Base-by-base conservation (phyloP, 2,888 invertebrate species). In the Stomorhina lunata region DNA sequence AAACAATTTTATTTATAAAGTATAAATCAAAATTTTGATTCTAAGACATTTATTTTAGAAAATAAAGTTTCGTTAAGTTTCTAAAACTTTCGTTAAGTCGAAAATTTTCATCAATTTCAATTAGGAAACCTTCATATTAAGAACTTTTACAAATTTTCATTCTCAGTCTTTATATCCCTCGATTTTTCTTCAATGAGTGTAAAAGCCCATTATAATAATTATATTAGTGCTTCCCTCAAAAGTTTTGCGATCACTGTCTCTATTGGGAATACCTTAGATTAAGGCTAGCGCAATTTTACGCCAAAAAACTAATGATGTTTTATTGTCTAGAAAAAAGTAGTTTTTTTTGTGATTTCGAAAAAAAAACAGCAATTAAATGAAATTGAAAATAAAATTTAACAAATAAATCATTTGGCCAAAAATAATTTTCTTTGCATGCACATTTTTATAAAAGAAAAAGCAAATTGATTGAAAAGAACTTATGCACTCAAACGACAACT, bases 401-500 rank as follows among this genome's bases (percentile, higher is more conserved):
- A 69, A 34, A n/a, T 40, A 73, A 20, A 55, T 59, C 43, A 81
- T 40, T 81, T 81, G 61, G 68, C 78, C 59, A 63, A 81, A 81
- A 78, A 81, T 65, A 81, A 63, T 57, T 61, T n/a, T n/a, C n/a
- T 66, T 66, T 61, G 77, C 71, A 27, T 69, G 57, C 76, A 59
- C 76, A 79, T 69, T 80, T 40, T 48, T n/a, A 66, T 3, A 37
- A 43, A 32, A 6, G 34, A 50, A 48, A n/a, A 57, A 63, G n/a
- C 20, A 27, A 72, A 50, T 68, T 81, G 40, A 73, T 73, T 73
- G 55, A 73, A 72, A 68, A 48, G 34, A 45, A 63, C 68, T 68
- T 43, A 25, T 66, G 79, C 12, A 43, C 34, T 40, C 22, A 53
- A 53, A 76, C 34, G 32, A 43, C 9, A 59, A 43, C 15, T 53